A percentile compares a stretch with the other conserved stretches of the same genome.
Evolutionary conservation across 2,113 vertebrate species (phyloP).

Genomic region (Terrapene triunguis): DNA sequence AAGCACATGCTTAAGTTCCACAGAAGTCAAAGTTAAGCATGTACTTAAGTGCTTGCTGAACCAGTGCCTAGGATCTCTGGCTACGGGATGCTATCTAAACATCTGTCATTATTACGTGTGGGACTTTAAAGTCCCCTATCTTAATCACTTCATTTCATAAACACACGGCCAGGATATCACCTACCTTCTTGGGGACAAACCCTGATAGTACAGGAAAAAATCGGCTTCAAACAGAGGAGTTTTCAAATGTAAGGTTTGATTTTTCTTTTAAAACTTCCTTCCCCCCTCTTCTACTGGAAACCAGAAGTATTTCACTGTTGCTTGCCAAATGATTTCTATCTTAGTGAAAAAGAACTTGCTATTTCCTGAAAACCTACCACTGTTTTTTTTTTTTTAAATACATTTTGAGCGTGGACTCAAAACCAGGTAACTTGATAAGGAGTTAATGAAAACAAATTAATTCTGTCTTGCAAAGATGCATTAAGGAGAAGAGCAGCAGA

Average conservation of each 20-base stretch:
- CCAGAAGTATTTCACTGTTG: conserved; percentile 81
- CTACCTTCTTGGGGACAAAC: background rate
- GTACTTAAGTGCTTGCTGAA: background rate
- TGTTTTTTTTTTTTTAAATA: conserved; percentile 68
- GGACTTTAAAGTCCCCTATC: conserved; percentile 28
- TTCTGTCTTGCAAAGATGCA: conserved; percentile 60
- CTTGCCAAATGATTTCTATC: conserved; percentile 89
- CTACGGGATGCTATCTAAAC: background rate
- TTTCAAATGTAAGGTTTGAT: conserved; percentile 49
- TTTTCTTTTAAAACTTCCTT: conserved; percentile 54
- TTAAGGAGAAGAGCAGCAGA: conserved; percentile 31
- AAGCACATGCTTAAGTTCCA: background rate
- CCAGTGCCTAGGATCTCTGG: background rate
- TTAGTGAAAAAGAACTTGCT: conserved; percentile 85
- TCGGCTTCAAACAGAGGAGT: conserved; percentile 32
- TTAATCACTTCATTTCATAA: background rate
- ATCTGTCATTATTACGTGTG: background rate
- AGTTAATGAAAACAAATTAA: conserved; percentile 78
- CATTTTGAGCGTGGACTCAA: conserved; percentile 81
- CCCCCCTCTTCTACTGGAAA: conserved; percentile 75
- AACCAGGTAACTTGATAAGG: conserved; percentile 83
- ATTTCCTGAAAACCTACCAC: conserved; percentile 84
- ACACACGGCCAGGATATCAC: background rate
- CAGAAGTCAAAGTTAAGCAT: accelerated
- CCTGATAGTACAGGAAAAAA: background rate